These are phyloP conservation scores for Alauda arvensis DNA, from an alignment of 2,797 vertebrate genomes.

Conservation along the genomic window DNA sequence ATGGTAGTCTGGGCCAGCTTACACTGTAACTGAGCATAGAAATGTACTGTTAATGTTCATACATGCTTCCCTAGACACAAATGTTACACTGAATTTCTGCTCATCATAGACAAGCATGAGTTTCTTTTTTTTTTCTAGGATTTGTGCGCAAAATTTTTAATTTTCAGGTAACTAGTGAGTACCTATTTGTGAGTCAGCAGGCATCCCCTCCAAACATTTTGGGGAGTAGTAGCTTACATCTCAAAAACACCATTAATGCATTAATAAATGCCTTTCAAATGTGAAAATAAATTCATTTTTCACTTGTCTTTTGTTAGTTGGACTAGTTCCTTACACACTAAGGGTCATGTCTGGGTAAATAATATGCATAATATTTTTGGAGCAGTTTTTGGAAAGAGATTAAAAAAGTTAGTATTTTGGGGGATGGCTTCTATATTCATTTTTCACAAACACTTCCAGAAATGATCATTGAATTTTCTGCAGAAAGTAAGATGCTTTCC, in stretches of 20 bases:
- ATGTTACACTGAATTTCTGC: neutral
- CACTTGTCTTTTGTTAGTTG: neutral
- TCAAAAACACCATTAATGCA: neutral
- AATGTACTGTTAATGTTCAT: neutral
- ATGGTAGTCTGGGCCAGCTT: neutral
- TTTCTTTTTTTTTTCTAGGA: neutral
- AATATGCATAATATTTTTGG: neutral
- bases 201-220: neutral
- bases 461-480: neutral
- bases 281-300: neutral
- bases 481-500: neutral
- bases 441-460: neutral
- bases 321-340: neutral
- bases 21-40: neutral
- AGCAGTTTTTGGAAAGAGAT: neutral
- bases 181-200: neutral
- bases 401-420: neutral
- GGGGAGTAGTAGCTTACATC: neutral
- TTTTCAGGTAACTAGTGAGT: neutral
- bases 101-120: neutral
- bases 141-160: neutral
- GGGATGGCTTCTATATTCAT: neutral
- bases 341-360: neutral
- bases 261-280: neutral
- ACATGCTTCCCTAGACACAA: neutral